These are phyloP conservation scores for Hyalella azteca DNA, from an alignment of 2,888 invertebrate genomes.

Conservation along the genomic window DNA sequence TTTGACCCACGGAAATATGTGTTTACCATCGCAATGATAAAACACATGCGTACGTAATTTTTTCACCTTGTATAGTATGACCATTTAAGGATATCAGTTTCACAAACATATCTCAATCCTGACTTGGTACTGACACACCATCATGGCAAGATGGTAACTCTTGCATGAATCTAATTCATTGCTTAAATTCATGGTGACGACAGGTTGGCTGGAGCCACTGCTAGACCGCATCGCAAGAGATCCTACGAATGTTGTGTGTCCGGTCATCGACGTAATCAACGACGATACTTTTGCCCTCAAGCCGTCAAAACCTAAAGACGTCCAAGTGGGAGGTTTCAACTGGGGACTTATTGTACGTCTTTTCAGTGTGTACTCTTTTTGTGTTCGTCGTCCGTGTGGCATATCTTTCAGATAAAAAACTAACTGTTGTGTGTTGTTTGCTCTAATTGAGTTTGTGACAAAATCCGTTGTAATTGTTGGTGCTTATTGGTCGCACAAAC, in stretches of 20 bases:
- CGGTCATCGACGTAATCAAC: slow-evolving; percentile 75
- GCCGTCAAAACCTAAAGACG: slow-evolving; percentile 68
- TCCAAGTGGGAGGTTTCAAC: slow-evolving; percentile 74
- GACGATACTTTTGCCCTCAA: slow-evolving; percentile 92
- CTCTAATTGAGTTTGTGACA: neutral
- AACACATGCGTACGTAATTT: too few relatives aligned
- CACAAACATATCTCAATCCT: too few relatives aligned
- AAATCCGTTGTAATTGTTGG: neutral
- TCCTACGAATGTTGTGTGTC: slow-evolving; percentile 65
- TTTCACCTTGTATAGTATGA: too few relatives aligned
- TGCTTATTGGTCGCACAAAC: neutral
- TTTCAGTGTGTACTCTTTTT: neutral
- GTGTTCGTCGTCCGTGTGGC: neutral
- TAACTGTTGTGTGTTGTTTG: neutral
- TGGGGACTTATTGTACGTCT: slow-evolving; percentile 75
- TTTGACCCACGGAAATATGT: too few relatives aligned
- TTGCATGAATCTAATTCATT: too few relatives aligned
- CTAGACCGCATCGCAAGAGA: slow-evolving; percentile 64
- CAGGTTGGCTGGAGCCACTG: slow-evolving; percentile 69
- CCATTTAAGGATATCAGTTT: too few relatives aligned
- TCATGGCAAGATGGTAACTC: too few relatives aligned
- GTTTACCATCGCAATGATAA: too few relatives aligned
- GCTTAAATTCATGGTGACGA: too few relatives aligned
- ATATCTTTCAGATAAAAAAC: neutral
- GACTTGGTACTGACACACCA: too few relatives aligned